Evolutionary conservation across 2,888 invertebrate genomes (phyloP).

Genomic region (Deladenus siricidicola): DNA sequence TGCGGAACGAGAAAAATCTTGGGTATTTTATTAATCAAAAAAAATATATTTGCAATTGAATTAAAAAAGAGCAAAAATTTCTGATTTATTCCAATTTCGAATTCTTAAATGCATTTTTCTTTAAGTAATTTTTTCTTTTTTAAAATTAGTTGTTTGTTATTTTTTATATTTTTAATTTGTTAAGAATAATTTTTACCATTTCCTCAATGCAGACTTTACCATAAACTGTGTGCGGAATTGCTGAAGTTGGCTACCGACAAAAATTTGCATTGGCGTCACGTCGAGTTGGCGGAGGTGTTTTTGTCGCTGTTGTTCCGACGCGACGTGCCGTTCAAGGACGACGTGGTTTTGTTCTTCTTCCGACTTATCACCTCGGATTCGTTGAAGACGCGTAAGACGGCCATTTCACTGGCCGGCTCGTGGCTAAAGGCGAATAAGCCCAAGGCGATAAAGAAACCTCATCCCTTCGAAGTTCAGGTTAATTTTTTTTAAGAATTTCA

Average conservation of each 20-base stretch:
- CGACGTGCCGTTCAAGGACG: constrained; percentile 60
- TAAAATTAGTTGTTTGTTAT: not conserved
- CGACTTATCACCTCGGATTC: constrained; percentile 68
- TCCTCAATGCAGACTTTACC: constrained; percentile 20
- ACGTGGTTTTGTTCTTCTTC: constrained; percentile 64
- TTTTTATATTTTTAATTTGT: not conserved
- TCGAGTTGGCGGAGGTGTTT: constrained; percentile 68
- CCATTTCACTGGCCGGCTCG: constrained; percentile 40
- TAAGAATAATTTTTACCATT: not conserved
- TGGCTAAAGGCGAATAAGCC: constrained; percentile 49
- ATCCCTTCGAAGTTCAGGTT: constrained; percentile 15
- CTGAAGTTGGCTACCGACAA: constrained; percentile 28
- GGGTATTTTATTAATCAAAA: too few relatives aligned
- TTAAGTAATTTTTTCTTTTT: not conserved
- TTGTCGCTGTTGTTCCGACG: constrained; percentile 66
- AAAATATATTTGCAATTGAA: too few relatives aligned
- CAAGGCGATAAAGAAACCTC: constrained; percentile 33
- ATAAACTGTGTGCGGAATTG: constrained; percentile 25
- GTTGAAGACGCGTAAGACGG: constrained; percentile 68
- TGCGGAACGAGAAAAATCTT: constrained; percentile 20
- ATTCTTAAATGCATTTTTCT: not conserved
- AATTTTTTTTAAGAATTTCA: too few relatives aligned
- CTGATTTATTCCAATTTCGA: too few relatives aligned
- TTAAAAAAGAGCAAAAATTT: not conserved
- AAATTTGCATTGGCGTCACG: constrained; percentile 67